phyloP scores from a whole-genome alignment of 2,888 invertebrate genomes.

The Lingula anatina region DNA sequence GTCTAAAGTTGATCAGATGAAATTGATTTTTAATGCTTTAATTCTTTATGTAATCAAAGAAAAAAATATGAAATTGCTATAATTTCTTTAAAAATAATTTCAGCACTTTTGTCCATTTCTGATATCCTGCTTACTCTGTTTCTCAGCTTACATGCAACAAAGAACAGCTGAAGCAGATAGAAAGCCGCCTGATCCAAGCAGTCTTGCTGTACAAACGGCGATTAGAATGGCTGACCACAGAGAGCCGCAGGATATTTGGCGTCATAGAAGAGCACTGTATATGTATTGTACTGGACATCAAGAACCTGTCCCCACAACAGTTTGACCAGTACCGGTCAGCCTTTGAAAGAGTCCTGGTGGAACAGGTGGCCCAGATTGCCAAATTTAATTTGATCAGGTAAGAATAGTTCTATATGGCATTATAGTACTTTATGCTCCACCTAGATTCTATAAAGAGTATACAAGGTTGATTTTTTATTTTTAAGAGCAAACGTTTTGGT shows the following conservation, averaged over 20 bases:
- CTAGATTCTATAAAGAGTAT: no score
- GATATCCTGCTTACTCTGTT: no score
- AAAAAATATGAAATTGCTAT: no score
- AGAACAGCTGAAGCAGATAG: conserved; percentile 39
- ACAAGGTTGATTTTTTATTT: no score
- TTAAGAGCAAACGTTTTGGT: no score
- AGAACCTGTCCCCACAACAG: conserved; percentile 43
- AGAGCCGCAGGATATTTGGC: conserved; percentile 50
- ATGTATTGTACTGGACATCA: conserved; percentile 46
- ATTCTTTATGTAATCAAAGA: no score
- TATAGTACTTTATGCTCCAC: no score
- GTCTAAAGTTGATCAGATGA: no score
- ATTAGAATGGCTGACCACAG: conserved; percentile 49
- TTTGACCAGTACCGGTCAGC: conserved; percentile 47
- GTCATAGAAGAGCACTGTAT: conserved; percentile 46
- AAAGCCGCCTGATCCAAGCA: conserved; percentile 36
- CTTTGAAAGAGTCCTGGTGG: conserved; percentile 40
- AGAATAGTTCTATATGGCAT: not conserved
- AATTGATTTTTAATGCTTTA: no score
- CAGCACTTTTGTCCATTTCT: no score
- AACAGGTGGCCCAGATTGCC: conserved; percentile 43
- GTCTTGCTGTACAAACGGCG: conserved; percentile 40
- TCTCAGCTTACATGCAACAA: conserved; percentile 37
- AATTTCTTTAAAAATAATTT: no score
- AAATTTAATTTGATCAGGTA: conserved; percentile 51